phyloP scores from a whole-genome alignment of 2,113 vertebrate species.

The Litocranius walleri region DNA sequence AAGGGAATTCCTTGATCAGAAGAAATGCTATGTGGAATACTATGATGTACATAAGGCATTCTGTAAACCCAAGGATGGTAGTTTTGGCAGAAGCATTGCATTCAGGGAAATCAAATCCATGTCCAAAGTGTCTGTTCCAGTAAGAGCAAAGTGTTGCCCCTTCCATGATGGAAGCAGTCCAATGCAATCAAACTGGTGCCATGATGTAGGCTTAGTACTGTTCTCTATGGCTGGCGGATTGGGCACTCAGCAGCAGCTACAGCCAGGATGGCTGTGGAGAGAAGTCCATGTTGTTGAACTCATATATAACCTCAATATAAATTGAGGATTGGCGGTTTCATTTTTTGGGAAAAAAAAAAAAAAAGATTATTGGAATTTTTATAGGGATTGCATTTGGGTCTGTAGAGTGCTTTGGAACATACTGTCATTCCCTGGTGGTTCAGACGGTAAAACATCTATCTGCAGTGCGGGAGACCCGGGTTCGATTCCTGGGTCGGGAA shows the following conservation, averaged over 20 bases:
- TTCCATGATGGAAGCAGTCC: neutral
- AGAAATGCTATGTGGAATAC: neutral
- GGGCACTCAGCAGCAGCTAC: neutral
- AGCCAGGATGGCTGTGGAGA: neutral
- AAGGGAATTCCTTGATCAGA: neutral
- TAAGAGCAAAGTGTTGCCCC: neutral
- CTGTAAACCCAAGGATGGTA: neutral
- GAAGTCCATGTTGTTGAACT: neutral
- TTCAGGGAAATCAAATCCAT: neutral
- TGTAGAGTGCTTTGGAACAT: neutral
- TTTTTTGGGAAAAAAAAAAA: neutral
- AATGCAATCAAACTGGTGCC: neutral
- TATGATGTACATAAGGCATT: neutral
- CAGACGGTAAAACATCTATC: too few relatives aligned
- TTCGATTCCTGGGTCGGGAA: too few relatives aligned
- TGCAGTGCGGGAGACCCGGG: too few relatives aligned
- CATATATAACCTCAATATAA: neutral
- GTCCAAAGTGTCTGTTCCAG: neutral
- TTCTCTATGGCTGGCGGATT: neutral
- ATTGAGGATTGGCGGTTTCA: neutral
- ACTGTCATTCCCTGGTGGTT: neutral
- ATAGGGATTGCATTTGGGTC: neutral
- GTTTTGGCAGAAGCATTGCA: neutral
- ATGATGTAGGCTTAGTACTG: neutral
- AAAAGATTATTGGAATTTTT: neutral